These are phyloP conservation scores for Solea senegalensis DNA, from an alignment of 2,113 vertebrate species.

Conservation along the genomic window DNA sequence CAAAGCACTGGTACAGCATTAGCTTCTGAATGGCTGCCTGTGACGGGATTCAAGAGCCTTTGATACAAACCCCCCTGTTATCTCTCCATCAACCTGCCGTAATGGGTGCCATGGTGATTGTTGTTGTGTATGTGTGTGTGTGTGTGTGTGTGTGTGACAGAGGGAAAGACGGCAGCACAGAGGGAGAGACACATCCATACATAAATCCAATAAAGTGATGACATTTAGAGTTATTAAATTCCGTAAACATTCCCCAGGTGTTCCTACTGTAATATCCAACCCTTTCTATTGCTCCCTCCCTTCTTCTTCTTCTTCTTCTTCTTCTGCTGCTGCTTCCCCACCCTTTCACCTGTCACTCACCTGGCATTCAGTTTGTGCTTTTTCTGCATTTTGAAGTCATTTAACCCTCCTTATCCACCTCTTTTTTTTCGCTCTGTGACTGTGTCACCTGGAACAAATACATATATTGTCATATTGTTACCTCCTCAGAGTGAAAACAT, in stretches of 20 bases:
- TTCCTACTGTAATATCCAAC: slow-evolving; percentile 61
- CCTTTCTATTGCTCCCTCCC: slow-evolving; percentile 17
- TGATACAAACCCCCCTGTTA: slow-evolving; percentile 25
- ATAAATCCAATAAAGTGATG: slow-evolving; percentile 79
- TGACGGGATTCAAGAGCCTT: slow-evolving; percentile 22
- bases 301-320: not conserved
- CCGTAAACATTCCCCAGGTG: slow-evolving; percentile 76
- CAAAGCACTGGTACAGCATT: not conserved
- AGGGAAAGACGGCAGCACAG: not conserved
- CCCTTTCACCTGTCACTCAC: slow-evolving; percentile 28
- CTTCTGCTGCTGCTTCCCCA: not conserved
- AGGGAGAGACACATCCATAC: slow-evolving; percentile 52
- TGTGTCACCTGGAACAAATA: no score
- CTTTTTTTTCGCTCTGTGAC: not conserved
- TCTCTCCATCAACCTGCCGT: slow-evolving; percentile 32
- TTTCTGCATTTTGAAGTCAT: slow-evolving; percentile 18
- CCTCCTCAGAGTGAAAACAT: no score
- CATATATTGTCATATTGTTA: no score
- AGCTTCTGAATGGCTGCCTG: slow-evolving; percentile 5
- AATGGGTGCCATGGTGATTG: slow-evolving; percentile 41
- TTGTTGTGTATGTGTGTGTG: slow-evolving; percentile 11
- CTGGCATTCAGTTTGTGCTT: slow-evolving; percentile 19
- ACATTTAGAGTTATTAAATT: slow-evolving; percentile 79
- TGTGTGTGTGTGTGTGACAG: not conserved
- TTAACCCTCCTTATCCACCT: slow-evolving; percentile 13